These are phyloP conservation scores for Dendrolimus punctatus DNA, from an alignment of 1,140 invertebrate genomes.

Conservation along the genomic window DNA sequence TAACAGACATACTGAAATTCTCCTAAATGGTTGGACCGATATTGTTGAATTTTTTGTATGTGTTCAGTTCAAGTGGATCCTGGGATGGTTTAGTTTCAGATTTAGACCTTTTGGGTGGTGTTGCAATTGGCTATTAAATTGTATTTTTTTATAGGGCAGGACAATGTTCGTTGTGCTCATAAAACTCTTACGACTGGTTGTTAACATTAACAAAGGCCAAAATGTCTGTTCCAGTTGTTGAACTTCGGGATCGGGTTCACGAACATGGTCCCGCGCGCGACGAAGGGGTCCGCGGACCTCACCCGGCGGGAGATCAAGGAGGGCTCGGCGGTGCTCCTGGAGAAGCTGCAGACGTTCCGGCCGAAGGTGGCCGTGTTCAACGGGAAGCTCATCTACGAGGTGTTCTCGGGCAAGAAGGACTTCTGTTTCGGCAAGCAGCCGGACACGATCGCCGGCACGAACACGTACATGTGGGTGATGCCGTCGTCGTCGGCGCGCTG, in stretches of 20 bases:
- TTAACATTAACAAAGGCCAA: no score
- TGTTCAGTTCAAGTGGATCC: no score
- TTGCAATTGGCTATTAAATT: no score
- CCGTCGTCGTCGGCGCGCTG: slow-evolving; percentile 97
- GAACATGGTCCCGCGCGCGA: slow-evolving; percentile 96
- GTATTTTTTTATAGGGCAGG: no score
- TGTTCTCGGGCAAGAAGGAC: slow-evolving; percentile 97
- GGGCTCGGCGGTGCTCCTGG: slow-evolving; percentile 90
- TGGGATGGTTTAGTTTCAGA: no score
- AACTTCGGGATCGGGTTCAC: slow-evolving; percentile 98
- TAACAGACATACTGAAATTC: no score
- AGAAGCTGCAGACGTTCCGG: slow-evolving; percentile 93
- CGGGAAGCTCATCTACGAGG: slow-evolving; percentile 98
- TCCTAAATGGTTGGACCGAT: no score
- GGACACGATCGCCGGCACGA: slow-evolving; percentile 92
- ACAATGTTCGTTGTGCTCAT: no score
- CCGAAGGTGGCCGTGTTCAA: slow-evolving; percentile 99
- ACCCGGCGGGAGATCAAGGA: slow-evolving; percentile 98
- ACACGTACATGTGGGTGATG: slow-evolving; percentile 98
- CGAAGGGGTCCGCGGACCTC: slow-evolving; percentile 95
- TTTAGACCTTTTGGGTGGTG: no score
- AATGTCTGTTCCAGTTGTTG: slow-evolving; percentile 81
- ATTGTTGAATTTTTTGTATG: no score
- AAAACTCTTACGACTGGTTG: no score
- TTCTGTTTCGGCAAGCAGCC: slow-evolving; percentile 97